A percentile compares a stretch with the other conserved stretches of the same genome.
These are phyloP conservation scores for Pomatostomus ruficeps DNA, from an alignment of 2,113 vertebrate genomes.

Conservation along the genomic window DNA sequence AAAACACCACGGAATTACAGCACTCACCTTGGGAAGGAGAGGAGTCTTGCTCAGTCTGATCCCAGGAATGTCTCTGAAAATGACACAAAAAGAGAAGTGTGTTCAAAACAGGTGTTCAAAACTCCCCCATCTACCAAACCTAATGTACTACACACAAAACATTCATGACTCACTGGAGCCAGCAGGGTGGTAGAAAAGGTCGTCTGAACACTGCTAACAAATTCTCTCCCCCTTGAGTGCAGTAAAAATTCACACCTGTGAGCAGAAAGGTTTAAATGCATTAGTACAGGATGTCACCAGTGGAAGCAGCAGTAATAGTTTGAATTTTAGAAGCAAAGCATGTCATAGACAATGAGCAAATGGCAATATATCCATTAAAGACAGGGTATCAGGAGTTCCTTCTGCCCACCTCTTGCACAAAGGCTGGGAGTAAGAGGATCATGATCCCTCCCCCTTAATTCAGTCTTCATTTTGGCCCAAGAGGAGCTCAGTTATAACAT, in stretches of 20 bases:
- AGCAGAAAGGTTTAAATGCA: neutral
- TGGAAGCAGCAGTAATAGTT: neutral
- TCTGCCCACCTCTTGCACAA: neutral
- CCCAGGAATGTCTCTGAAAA: constrained; percentile 72
- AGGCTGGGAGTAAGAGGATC: neutral
- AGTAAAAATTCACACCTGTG: constrained; percentile 86
- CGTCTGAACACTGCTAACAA: constrained; percentile 78
- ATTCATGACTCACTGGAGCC: constrained; percentile 69
- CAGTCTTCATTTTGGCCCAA: neutral
- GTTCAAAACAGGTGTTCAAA: neutral
- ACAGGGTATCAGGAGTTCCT: too few relatives aligned
- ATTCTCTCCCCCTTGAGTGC: constrained; percentile 78
- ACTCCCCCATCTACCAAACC: neutral
- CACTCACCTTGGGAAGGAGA: constrained; percentile 70
- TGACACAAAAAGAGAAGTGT: neutral
- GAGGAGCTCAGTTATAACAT: neutral
- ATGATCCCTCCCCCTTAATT: neutral
- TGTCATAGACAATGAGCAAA: neutral
- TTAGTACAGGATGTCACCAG: neutral
- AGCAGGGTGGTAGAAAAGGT: constrained; percentile 61
- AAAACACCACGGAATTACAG: neutral
- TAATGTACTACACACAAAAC: neutral
- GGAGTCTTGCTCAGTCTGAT: constrained; percentile 30
- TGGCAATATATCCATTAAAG: neutral
- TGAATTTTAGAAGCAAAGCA: neutral